Base-by-base conservation (phyloP, 2,888 invertebrate genomes). In the Scrobipalpa costella region DNA sequence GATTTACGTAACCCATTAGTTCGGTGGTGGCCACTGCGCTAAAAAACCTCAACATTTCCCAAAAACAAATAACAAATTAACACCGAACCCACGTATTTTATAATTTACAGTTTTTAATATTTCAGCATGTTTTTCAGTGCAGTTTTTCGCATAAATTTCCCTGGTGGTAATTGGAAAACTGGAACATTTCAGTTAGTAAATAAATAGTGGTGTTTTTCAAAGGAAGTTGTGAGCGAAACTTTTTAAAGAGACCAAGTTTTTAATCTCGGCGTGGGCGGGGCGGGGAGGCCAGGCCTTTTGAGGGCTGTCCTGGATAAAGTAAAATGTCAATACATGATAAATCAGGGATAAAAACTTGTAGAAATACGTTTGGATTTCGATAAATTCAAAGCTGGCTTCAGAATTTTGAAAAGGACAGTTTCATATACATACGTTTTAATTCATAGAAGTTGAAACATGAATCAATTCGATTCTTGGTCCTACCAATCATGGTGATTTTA, bases 171-270 rank as follows among this genome's bases (percentile, higher is more conserved):
- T 52, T 52, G 50, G 21, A 52, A 52, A 52, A 27, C 27, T 52
- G 50, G 11, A 13, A 21, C 50, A 13, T 27, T 52, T 21, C 50
- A 52, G 50, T 52, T 27, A 21, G 50, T 52, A 21, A 52, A 52
- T 52, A 52, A 52, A 52, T 52, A 52, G 50, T 52, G 50, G 13
- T 52, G 21, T 52, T 17, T 52, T 52, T 52, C 27, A 52, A 21
- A 52, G 8, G 9, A 13, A 19, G 50, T 17, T 11, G 5, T 21
- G 49, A 49, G 27, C n/a, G 33, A 33, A 55, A n/a, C 55, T 55
- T 15, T 55, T 55, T 55, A 27, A 17, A 27, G 19, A 34, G 55
- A 8, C n/a, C 34, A 55, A 34, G 33, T 55, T 55, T 55, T 55
- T 55, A 55, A 55, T 55, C 34, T 55, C 55, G 8, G 27, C n/a